These are phyloP conservation scores for Esox masquinongy DNA, from an alignment of 2,797 vertebrate genomes.

Conservation along the genomic window DNA sequence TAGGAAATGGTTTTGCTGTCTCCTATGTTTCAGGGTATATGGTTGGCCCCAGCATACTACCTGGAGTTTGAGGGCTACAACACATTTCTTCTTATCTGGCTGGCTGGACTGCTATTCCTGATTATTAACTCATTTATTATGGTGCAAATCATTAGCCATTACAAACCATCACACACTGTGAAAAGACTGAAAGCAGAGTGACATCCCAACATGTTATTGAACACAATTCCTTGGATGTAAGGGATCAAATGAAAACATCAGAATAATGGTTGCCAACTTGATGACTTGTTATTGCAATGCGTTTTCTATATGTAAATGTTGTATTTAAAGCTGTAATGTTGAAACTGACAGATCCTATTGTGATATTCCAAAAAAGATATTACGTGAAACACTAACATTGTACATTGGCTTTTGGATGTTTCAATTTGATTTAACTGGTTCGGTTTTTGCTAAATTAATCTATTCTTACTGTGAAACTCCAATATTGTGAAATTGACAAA, in stretches of 20 bases:
- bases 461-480: no score
- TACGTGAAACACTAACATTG: no score
- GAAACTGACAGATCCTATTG: no score
- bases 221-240: background rate
- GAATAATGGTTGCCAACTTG: background rate
- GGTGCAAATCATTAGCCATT: constrained; percentile 84
- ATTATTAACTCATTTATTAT: constrained; percentile 85
- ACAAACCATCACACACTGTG: constrained; percentile 59
- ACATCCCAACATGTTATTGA: constrained; percentile 9
- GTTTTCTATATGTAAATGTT: background rate
- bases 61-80: constrained; percentile 91
- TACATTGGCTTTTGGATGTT: no score
- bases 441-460: no score
- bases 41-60: constrained; percentile 87
- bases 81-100: constrained; percentile 86
- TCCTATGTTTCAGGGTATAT: constrained; percentile 73
- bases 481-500: no score
- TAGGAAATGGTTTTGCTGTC: background rate
- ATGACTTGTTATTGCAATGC: background rate
- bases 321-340: background rate
- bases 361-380: no score
- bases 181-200: constrained; percentile 52
- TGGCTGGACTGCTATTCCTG: constrained; percentile 87
- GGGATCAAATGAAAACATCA: background rate
- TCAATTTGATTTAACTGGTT: no score